Percentiles rank a stretch among this genome's conserved stretches.
Conservation (phyloP, 2,113 vertebrate species). For the Albula glossodonta region DNA sequence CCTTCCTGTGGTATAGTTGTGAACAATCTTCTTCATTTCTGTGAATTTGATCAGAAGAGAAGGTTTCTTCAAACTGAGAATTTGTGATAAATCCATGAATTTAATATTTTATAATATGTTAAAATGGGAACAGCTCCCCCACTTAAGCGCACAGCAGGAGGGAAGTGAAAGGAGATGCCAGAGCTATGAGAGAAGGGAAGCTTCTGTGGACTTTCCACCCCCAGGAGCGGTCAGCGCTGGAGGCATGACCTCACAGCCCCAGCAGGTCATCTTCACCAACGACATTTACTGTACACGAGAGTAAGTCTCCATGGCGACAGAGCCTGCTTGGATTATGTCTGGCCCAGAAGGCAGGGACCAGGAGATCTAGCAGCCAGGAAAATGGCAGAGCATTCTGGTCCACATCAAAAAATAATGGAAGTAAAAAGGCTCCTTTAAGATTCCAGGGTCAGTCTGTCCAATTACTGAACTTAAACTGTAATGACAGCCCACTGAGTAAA, state of each 20-base stretch:
- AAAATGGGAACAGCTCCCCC: not conserved
- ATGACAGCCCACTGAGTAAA: no score
- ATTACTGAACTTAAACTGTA: no score
- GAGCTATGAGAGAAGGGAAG: not conserved
- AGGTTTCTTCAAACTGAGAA: not conserved
- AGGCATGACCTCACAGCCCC: not conserved
- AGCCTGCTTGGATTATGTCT: not conserved
- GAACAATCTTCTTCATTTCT: not conserved
- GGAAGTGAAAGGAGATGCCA: not conserved
- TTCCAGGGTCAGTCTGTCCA: not conserved
- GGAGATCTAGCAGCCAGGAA: not conserved
- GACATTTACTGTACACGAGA: not conserved
- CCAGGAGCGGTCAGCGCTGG: not conserved
- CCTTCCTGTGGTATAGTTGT: not conserved
- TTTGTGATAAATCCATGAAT: not conserved
- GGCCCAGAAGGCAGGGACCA: not conserved
- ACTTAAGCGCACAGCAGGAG: not conserved
- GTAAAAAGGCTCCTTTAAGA: not conserved
- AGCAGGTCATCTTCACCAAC: not conserved
- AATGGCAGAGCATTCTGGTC: not conserved
- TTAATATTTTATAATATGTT: not conserved
- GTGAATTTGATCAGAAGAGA: not conserved
- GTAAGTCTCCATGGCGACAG: conserved; percentile 31
- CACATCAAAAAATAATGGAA: not conserved
- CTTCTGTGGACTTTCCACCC: not conserved